A percentile compares a stretch with the other conserved stretches of the same genome.
Conservation (phyloP, 2,797 vertebrate species). For the Alexandromys oeconomus region DNA sequence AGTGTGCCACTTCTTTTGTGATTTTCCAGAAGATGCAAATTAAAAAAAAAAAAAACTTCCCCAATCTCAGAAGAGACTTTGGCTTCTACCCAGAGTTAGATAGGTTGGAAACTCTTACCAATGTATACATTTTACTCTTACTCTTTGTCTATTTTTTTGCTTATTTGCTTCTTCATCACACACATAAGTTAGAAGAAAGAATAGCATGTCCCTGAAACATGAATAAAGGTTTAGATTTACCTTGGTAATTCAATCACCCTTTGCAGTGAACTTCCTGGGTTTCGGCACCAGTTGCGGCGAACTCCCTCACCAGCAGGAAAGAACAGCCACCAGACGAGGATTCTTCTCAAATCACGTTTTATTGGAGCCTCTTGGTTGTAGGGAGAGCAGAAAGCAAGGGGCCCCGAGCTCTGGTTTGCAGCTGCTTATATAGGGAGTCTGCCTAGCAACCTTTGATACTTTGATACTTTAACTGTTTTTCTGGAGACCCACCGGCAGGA, state of each 20-base stretch:
- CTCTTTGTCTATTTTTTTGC: slow-evolving; percentile 13
- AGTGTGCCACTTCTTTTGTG: not conserved
- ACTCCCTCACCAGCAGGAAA: too few species aligned
- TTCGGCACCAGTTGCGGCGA: too few species aligned
- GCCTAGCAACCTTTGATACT: too few species aligned
- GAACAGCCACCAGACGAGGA: too few species aligned
- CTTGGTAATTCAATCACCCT: slow-evolving; percentile 59
- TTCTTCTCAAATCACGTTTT: too few species aligned
- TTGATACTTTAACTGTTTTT: too few species aligned
- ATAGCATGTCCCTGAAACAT: not conserved
- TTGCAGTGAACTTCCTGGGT: too few species aligned
- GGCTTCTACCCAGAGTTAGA: not conserved
- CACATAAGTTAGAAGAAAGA: slow-evolving; percentile 12
- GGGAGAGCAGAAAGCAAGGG: too few species aligned
- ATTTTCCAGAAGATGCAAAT: not conserved
- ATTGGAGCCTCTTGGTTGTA: too few species aligned
- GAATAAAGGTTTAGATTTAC: slow-evolving; percentile 54
- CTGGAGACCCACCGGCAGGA: too few species aligned
- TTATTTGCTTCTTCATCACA: slow-evolving; percentile 35
- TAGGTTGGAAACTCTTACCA: not conserved
- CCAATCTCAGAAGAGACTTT: not conserved
- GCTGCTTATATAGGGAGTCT: too few species aligned
- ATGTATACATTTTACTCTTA: not conserved
- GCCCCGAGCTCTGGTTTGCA: too few species aligned
- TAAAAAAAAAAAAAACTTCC: not conserved